phyloP scores from a whole-genome alignment of 2,113 vertebrate genomes.

The Balaenoptera acutorostrata region DNA sequence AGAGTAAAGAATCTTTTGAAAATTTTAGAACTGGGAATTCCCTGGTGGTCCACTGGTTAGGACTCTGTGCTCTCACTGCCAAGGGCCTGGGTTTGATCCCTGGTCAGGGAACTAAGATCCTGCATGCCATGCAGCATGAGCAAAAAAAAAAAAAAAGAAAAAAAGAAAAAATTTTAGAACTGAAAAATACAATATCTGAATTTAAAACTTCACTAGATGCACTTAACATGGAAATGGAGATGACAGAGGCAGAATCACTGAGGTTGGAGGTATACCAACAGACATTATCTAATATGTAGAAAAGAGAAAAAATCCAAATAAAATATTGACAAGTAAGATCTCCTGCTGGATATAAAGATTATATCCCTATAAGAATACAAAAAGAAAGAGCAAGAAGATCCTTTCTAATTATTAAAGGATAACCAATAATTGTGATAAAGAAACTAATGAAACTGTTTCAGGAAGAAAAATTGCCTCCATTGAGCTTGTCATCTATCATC shows the following conservation, averaged over 20 bases:
- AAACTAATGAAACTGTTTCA: not conserved
- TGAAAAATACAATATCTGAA: not conserved
- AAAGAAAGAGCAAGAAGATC: not conserved
- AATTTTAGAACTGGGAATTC: not conserved
- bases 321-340: not conserved
- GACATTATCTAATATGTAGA: not conserved
- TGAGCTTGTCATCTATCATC: not conserved
- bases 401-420: not conserved
- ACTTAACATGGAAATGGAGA: not conserved
- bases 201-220: not conserved
- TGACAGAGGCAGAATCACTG: not conserved
- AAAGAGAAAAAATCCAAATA: not conserved
- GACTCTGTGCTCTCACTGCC: no score
- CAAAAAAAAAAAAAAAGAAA: not conserved
- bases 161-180: not conserved
- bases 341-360: not conserved
- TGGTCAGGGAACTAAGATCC: not conserved
- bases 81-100: not conserved
- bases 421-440: not conserved
- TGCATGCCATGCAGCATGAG: not conserved
- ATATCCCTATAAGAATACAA: not conserved
- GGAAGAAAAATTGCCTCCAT: not conserved
- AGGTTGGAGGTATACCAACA: not conserved
- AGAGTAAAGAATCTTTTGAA: not conserved
- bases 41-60: not conserved